Percentiles rank a stretch among this genome's conserved stretches.
Conservation (phyloP, 2,888 invertebrate species). For the Platycnemis pennipes region DNA sequence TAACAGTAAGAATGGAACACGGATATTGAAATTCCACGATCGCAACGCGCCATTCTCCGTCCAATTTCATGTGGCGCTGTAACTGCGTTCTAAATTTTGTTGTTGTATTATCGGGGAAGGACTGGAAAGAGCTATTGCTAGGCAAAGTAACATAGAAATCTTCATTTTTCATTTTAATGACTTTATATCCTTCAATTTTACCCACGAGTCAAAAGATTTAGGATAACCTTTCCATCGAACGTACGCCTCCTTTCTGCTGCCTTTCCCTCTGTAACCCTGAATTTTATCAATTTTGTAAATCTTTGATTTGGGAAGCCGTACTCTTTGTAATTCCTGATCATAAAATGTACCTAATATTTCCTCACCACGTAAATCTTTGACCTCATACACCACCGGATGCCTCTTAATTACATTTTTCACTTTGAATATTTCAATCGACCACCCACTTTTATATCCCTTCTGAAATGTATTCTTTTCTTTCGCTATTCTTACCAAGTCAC, state of each 20-base stretch:
- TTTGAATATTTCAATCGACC: constrained; percentile 74
- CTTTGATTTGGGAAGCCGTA: constrained; percentile 65
- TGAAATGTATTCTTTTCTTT: constrained; percentile 72
- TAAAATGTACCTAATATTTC: constrained; percentile 74
- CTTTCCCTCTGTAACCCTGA: constrained; percentile 70
- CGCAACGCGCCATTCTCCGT: constrained; percentile 73
- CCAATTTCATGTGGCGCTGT: constrained; percentile 71
- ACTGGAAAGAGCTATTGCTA: constrained; percentile 73
- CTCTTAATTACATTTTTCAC: constrained; percentile 71
- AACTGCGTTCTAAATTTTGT: constrained; percentile 74
- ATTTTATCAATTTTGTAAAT: constrained; percentile 73
- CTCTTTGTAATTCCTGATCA: constrained; percentile 72
- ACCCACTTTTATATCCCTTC: constrained; percentile 73
- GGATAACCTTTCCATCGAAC: constrained; percentile 74
- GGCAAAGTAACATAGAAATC: constrained; percentile 74
- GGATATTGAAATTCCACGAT: constrained; percentile 73
- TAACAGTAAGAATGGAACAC: constrained; percentile 63
- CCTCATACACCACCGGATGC: constrained; percentile 73
- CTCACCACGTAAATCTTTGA: constrained; percentile 73
- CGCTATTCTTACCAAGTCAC: constrained; percentile 70
- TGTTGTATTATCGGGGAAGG: constrained; percentile 74
- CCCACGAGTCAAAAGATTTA: constrained; percentile 73
- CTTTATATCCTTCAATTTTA: constrained; percentile 68
- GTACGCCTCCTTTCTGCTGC: constrained; percentile 73
- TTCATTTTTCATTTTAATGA: constrained; percentile 59